phyloP scores from a whole-genome alignment of 2,113 vertebrate genomes.

The Anguilla japonica region DNA sequence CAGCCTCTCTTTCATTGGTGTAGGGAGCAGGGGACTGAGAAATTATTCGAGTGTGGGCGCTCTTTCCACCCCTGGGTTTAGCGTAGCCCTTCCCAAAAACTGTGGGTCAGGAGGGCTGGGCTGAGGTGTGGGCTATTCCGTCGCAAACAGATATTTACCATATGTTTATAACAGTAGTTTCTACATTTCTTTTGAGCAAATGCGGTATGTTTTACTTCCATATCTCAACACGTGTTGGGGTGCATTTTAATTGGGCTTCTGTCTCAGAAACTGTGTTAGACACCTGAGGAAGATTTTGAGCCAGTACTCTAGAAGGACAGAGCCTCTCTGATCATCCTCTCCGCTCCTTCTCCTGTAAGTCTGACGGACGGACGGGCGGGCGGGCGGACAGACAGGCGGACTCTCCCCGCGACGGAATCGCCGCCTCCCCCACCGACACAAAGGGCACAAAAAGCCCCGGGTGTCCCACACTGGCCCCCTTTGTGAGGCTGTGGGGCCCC shows the following conservation, averaged over 20 bases:
- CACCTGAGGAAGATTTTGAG: not conserved
- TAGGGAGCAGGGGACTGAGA: too few species aligned
- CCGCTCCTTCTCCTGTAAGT: constrained; percentile 57
- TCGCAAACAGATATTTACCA: too few species aligned
- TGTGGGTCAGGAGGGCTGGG: too few species aligned
- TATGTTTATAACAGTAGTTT: too few species aligned
- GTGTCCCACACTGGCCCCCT: constrained; percentile 42
- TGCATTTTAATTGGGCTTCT: not conserved
- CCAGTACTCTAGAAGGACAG: constrained; percentile 54
- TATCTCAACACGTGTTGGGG: too few species aligned
- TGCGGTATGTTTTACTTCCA: too few species aligned
- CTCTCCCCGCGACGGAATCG: constrained; percentile 47
- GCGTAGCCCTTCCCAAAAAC: too few species aligned
- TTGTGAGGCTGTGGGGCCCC: constrained; percentile 23
- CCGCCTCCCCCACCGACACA: constrained; percentile 56
- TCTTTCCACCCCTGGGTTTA: too few species aligned
- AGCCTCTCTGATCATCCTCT: constrained; percentile 60
- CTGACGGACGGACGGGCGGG: constrained; percentile 47
- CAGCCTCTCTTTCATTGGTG: too few species aligned
- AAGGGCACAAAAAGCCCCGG: constrained; percentile 55
- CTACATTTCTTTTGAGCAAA: too few species aligned
- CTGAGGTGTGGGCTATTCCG: too few species aligned
- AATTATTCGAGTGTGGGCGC: too few species aligned
- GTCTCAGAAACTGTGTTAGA: not conserved
- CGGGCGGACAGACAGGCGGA: constrained; percentile 46